These are phyloP conservation scores for Ophion costatus DNA, from an alignment of 2,888 invertebrate genomes.

Conservation along the genomic window DNA sequence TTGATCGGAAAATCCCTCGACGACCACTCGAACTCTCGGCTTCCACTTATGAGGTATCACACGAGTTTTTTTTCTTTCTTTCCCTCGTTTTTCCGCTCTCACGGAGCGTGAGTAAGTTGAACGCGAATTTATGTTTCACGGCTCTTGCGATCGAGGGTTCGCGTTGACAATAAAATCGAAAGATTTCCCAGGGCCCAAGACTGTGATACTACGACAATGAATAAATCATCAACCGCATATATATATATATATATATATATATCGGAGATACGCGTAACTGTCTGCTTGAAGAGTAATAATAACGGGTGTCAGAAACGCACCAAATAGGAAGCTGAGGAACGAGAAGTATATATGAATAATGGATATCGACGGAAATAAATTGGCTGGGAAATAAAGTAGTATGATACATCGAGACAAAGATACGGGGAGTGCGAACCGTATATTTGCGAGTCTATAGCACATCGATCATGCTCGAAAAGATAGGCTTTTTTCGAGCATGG, in stretches of 20 bases:
- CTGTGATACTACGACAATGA: slow-evolving; percentile 24
- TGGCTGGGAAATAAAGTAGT: slow-evolving; percentile 8
- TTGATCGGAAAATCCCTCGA: slow-evolving; percentile 33
- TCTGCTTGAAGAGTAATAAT: slow-evolving; percentile 14
- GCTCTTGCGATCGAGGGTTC: slow-evolving; percentile 3
- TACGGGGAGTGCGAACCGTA: not conserved
- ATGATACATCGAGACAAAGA: not conserved
- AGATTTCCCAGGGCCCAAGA: not conserved
- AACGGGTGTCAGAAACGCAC: not conserved
- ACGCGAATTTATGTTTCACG: slow-evolving; percentile 32
- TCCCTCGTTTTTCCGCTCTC: slow-evolving; percentile 6
- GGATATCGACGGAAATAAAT: slow-evolving; percentile 23
- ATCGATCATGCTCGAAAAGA: not conserved
- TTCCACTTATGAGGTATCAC: slow-evolving; percentile 64
- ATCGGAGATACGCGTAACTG: slow-evolving; percentile 8
- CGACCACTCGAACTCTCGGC: slow-evolving; percentile 39
- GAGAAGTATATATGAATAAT: slow-evolving; percentile 6
- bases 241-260: slow-evolving; percentile 10
- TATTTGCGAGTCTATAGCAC: not conserved
- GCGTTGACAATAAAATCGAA: slow-evolving; percentile 33
- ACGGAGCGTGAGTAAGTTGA: slow-evolving; percentile 34
- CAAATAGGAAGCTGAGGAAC: not conserved
- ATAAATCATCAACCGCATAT: slow-evolving; percentile 43
- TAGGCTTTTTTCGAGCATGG: not conserved
- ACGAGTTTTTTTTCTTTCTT: slow-evolving; percentile 12